A percentile compares a stretch with the other conserved stretches of the same genome.
Conservation (phyloP, 2,888 invertebrate species). For the Drosophila atripex region DNA sequence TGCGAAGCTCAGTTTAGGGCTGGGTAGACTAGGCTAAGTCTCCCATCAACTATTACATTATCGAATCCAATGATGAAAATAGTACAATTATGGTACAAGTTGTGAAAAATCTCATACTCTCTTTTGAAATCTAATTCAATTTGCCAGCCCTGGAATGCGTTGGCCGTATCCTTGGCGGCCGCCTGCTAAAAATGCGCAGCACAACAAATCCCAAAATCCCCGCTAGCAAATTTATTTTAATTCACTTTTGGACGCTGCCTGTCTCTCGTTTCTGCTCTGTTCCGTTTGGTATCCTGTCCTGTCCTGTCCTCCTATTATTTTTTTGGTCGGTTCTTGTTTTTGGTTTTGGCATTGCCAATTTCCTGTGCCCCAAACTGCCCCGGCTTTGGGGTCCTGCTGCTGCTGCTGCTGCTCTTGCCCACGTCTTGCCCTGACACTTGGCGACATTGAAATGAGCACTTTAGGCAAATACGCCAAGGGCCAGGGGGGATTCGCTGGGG, state of each 20-base stretch:
- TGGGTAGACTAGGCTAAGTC: slow-evolving; percentile 5
- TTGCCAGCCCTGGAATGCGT: slow-evolving; percentile 58
- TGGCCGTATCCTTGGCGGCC: slow-evolving; percentile 54
- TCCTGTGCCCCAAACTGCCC: slow-evolving; percentile 53
- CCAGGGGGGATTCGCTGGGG: slow-evolving; percentile 16
- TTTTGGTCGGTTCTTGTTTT: slow-evolving; percentile 27
- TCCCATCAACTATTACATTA: background rate
- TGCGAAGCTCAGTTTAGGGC: slow-evolving; percentile 15
- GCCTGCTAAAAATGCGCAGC: slow-evolving; percentile 73
- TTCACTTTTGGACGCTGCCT: slow-evolving; percentile 73
- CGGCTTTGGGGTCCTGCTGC: slow-evolving; percentile 3
- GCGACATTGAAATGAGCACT: slow-evolving; percentile 79
- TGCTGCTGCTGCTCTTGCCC: slow-evolving; percentile 40
- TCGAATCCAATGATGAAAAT: background rate
- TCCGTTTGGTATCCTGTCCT: slow-evolving; percentile 11
- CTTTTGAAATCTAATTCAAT: background rate
- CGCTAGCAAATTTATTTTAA: slow-evolving; percentile 79
- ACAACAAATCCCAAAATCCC: slow-evolving; percentile 78
- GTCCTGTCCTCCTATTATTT: slow-evolving; percentile 14
- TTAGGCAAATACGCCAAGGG: slow-evolving; percentile 72
- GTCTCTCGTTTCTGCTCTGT: slow-evolving; percentile 38
- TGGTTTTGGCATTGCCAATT: slow-evolving; percentile 72
- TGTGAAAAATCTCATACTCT: background rate
- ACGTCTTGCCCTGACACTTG: slow-evolving; percentile 73
- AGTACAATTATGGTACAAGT: background rate